Conservation (phyloP, 2,797 vertebrate species). For the Atherinosoma microstoma region DNA sequence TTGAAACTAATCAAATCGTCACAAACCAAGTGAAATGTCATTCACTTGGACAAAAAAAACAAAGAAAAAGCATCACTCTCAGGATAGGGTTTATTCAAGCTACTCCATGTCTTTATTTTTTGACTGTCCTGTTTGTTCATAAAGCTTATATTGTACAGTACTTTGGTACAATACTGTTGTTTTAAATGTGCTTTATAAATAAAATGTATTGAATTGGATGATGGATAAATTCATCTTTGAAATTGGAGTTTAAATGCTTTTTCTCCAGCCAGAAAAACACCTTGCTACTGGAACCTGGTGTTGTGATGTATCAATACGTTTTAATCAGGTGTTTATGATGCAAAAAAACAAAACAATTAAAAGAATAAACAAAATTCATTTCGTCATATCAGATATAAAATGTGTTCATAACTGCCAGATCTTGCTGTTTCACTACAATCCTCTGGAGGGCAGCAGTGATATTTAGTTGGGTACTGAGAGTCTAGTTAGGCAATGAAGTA, state of each 20-base stretch:
- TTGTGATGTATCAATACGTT: background rate
- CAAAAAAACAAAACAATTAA: background rate
- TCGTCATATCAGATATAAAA: background rate
- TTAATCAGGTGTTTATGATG: background rate
- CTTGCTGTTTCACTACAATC: slow-evolving; percentile 34
- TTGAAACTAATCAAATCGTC: too few species aligned
- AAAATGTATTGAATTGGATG: too few species aligned
- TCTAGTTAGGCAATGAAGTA: slow-evolving; percentile 9
- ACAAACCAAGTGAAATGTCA: too few species aligned
- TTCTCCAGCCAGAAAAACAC: too few species aligned
- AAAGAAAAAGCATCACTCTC: background rate
- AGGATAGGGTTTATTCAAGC: background rate
- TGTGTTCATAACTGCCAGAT: background rate
- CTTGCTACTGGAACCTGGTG: background rate
- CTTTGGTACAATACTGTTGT: too few species aligned
- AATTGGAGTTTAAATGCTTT: too few species aligned
- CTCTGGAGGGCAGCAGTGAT: slow-evolving; percentile 77
- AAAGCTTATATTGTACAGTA: too few species aligned
- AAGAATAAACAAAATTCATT: background rate
- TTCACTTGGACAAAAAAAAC: too few species aligned
- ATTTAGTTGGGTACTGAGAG: slow-evolving; percentile 10
- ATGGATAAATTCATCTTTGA: too few species aligned
- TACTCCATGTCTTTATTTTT: background rate
- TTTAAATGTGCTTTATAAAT: too few species aligned
- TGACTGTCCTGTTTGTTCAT: background rate